These are phyloP conservation scores for Callimorpha dominula DNA, from an alignment of 2,888 invertebrate genomes.

Conservation along the genomic window DNA sequence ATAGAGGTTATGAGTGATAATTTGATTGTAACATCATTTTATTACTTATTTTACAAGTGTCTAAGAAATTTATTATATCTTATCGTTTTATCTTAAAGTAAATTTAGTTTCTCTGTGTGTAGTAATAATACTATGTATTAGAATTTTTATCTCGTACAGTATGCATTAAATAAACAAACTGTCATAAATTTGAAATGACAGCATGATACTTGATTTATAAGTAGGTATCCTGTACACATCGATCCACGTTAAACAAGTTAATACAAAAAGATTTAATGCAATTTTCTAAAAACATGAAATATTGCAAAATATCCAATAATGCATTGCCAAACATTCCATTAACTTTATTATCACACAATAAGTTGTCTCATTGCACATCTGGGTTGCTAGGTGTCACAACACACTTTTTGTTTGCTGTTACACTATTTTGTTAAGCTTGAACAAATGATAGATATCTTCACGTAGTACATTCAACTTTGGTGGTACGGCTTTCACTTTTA, in stretches of 20 bases:
- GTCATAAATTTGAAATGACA: background rate
- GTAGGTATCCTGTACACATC: background rate
- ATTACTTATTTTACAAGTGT: background rate
- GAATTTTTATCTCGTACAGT: no score
- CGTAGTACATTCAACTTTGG: slow-evolving; percentile 68
- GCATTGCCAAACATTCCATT: slow-evolving; percentile 44
- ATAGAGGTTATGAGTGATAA: background rate
- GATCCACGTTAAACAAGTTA: background rate
- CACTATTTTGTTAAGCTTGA: slow-evolving; percentile 54
- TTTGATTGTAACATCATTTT: background rate
- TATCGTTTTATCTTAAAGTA: no score
- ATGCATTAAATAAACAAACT: no score
- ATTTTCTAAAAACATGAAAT: slow-evolving; percentile 15
- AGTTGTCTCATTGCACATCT: slow-evolving; percentile 60
- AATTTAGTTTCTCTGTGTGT: no score
- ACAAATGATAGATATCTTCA: slow-evolving; percentile 56
- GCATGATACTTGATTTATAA: background rate
- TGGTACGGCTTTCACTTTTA: slow-evolving; percentile 76
- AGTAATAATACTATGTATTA: no score
- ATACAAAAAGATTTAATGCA: background rate
- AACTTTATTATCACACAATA: slow-evolving; percentile 46
- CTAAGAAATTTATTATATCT: background rate
- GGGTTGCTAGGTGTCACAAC: slow-evolving; percentile 64
- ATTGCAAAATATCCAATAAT: slow-evolving; percentile 40
- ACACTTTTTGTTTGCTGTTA: slow-evolving; percentile 56